phyloP scores from a whole-genome alignment of 2,113 vertebrate species.

The Dicrurus megarhynchus region DNA sequence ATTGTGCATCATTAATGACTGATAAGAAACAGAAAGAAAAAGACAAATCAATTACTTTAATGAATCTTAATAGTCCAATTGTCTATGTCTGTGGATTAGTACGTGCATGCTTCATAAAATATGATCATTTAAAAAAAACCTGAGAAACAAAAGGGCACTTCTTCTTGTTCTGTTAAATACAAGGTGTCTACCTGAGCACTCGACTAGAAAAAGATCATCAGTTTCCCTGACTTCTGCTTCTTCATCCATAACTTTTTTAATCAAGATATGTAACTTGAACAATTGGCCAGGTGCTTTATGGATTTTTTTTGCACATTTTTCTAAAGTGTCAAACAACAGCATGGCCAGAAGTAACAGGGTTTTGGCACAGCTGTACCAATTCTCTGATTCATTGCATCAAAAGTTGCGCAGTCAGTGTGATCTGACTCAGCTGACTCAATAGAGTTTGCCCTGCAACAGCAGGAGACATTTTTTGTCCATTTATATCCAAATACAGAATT shows the following conservation, averaged over 20 bases:
- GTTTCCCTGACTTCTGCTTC: slow-evolving; percentile 2
- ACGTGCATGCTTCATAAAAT: neutral
- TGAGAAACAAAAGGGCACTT: slow-evolving; percentile 12
- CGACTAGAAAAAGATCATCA: neutral
- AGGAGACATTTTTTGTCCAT: neutral
- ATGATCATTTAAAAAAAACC: slow-evolving; percentile 14
- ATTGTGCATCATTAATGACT: slow-evolving; percentile 53
- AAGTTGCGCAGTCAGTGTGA: neutral
- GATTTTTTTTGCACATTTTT: neutral
- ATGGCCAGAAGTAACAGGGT: neutral
- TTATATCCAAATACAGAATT: neutral
- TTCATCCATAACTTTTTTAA: slow-evolving; percentile 11
- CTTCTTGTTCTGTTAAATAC: neutral
- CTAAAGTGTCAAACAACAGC: neutral
- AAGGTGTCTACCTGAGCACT: neutral
- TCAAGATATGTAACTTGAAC: neutral
- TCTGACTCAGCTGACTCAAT: neutral
- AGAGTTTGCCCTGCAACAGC: neutral
- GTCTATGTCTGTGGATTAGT: slow-evolving; percentile 14
- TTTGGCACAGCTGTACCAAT: neutral
- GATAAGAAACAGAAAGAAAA: slow-evolving; percentile 55
- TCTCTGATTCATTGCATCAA: neutral
- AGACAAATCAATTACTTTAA: slow-evolving; percentile 55
- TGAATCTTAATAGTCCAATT: slow-evolving; percentile 24
- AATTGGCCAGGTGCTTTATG: neutral